Percentiles rank a stretch among this genome's conserved stretches.
Evolutionary conservation across 2,888 invertebrate genomes (phyloP).

Genomic region (Thereva unica): DNA sequence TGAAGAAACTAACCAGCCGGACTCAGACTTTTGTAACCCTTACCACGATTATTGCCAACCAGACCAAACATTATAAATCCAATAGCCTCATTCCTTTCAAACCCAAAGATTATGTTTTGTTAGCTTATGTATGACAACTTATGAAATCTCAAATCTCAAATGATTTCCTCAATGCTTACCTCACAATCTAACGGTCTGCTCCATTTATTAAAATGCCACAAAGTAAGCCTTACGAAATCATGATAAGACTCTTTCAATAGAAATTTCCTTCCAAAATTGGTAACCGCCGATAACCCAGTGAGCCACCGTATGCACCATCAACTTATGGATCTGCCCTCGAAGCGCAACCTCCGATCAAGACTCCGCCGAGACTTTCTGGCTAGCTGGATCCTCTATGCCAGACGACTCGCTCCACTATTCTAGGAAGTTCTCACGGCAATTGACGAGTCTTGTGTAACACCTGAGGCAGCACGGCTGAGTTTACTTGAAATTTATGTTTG

Average conservation of each 20-base stretch:
- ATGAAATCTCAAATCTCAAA: too few species aligned
- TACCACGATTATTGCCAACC: too few species aligned
- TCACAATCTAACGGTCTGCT: too few species aligned
- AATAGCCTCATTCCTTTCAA: too few species aligned
- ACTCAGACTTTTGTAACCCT: too few species aligned
- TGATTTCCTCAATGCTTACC: too few species aligned
- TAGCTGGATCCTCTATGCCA: neutral
- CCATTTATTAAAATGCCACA: too few species aligned
- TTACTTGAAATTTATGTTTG: slow-evolving; percentile 23
- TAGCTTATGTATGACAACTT: too few species aligned
- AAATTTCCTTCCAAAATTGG: slow-evolving; percentile 23
- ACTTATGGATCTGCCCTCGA: slow-evolving; percentile 9
- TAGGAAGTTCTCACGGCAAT: slow-evolving; percentile 32
- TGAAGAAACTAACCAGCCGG: too few species aligned
- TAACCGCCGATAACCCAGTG: slow-evolving; percentile 21
- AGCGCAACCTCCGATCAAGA: slow-evolving; percentile 16
- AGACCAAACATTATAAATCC: too few species aligned
- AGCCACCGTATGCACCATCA: slow-evolving; percentile 14
- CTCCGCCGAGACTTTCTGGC: neutral
- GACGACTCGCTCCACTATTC: slow-evolving; percentile 6
- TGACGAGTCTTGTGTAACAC: slow-evolving; percentile 27
- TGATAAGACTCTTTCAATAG: slow-evolving; percentile 28
- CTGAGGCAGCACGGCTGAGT: slow-evolving; percentile 6
- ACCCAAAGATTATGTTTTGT: too few species aligned
- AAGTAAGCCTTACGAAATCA: slow-evolving; percentile 17